Evolutionary conservation across 2,888 invertebrate species (phyloP).

Genomic region (Apocheima hispidaria): DNA sequence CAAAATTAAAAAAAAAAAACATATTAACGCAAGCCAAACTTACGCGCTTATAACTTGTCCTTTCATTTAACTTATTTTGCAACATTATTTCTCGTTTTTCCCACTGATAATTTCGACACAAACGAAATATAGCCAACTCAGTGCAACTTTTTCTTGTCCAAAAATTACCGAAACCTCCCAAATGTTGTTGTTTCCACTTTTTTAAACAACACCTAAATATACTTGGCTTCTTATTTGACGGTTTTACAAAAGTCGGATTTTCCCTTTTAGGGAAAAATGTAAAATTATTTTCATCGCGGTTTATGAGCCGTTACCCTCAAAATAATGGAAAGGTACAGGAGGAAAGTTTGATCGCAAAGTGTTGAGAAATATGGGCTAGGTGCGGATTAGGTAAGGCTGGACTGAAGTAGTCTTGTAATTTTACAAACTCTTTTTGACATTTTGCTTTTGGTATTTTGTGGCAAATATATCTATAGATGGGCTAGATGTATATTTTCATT

Average conservation of each 20-base stretch:
- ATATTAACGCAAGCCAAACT: too few species aligned
- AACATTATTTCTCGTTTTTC: background rate
- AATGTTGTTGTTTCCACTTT: constrained; percentile 15
- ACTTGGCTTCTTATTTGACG: constrained; percentile 20
- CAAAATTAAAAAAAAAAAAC: too few species aligned
- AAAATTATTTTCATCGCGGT: constrained; percentile 38
- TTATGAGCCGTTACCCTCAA: constrained; percentile 37
- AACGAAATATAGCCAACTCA: background rate
- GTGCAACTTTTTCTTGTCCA: constrained; percentile 10
- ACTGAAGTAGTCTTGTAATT: constrained; percentile 11
- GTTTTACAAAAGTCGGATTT: constrained; percentile 8
- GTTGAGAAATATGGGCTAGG: constrained; percentile 25
- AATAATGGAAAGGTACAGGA: constrained; percentile 31
- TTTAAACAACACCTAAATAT: constrained; percentile 22
- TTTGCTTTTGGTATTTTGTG: too few species aligned
- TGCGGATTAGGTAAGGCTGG: constrained; percentile 2
- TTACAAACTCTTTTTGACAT: background rate
- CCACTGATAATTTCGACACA: background rate
- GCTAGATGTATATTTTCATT: too few species aligned
- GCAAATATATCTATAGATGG: too few species aligned
- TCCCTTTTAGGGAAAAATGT: constrained; percentile 15
- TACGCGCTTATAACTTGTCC: too few species aligned
- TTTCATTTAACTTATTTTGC: background rate
- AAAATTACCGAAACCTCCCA: constrained; percentile 15
- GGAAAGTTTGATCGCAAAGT: constrained; percentile 34